Conservation (phyloP, 1,140 invertebrate genomes). For the Eriosoma lanigerum region DNA sequence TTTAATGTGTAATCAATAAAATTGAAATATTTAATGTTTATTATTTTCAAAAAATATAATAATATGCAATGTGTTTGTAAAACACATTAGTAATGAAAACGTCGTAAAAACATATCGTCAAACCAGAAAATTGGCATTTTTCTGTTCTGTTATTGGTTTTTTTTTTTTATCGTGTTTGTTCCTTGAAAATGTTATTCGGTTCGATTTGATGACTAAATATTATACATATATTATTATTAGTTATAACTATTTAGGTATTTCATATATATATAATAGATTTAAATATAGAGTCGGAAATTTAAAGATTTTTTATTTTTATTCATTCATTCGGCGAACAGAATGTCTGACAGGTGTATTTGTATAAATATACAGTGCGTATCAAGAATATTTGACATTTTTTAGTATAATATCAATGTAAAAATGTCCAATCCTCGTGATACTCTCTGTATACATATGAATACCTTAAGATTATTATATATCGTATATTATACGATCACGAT, state of each 20-base stretch:
- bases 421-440: no score
- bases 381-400: no score
- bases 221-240: not conserved
- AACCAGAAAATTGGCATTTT: constrained; percentile 29
- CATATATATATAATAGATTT: no score
- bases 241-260: no score
- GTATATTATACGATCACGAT: no score
- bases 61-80: not conserved
- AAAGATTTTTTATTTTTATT: not conserved
- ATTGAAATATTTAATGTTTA: constrained; percentile 22
- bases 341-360: not conserved
- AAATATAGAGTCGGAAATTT: not conserved
- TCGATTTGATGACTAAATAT: constrained; percentile 11
- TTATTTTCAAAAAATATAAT: constrained; percentile 12
- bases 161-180: not conserved
- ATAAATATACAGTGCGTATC: no score
- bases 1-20: not conserved
- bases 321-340: not conserved
- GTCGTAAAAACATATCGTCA: not conserved
- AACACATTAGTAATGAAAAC: not conserved
- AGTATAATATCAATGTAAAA: no score
- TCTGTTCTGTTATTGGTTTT: not conserved
- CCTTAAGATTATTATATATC: no score
- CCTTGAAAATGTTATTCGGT: not conserved
- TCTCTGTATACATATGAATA: no score